phyloP scores from a whole-genome alignment of 2,888 invertebrate species.

The Lithophane ornitopus region DNA sequence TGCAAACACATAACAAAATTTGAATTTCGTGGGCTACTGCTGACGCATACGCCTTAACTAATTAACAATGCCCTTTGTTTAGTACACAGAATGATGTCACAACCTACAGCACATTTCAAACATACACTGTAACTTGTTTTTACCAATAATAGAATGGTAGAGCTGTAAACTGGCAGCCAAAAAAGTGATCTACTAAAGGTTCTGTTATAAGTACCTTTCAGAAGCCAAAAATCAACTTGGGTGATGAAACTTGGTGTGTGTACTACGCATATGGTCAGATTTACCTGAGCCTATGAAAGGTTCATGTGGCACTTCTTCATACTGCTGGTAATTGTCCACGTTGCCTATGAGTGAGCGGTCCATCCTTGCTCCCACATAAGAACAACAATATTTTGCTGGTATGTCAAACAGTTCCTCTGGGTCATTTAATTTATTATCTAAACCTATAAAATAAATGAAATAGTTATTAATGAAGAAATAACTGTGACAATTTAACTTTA shows the following conservation, averaged over 20 bases:
- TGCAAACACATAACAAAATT: too few species aligned
- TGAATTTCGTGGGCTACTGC: too few species aligned
- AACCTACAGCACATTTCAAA: background rate
- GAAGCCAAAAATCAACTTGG: background rate
- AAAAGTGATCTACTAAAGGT: background rate
- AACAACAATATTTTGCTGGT: slow-evolving; percentile 92
- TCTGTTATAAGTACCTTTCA: background rate
- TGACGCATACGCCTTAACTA: too few species aligned
- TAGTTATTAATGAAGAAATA: background rate
- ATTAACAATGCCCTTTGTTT: too few species aligned
- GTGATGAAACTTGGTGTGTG: background rate
- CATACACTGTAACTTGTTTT: background rate
- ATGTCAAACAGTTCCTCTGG: slow-evolving; percentile 96
- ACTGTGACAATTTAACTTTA: background rate
- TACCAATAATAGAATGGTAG: background rate
- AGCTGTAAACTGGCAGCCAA: background rate
- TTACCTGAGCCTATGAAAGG: slow-evolving; percentile 87
- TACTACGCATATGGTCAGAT: background rate
- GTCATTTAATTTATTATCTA: slow-evolving; percentile 92
- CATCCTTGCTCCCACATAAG: slow-evolving; percentile 91
- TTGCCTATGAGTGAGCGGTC: slow-evolving; percentile 90
- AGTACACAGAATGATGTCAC: background rate
- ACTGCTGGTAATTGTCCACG: slow-evolving; percentile 86
- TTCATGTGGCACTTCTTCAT: slow-evolving; percentile 85
- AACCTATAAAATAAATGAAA: slow-evolving; percentile 81